These are phyloP conservation scores for Sebastes glaucus DNA, from an alignment of 2,797 vertebrate species.

Conservation along the genomic window DNA sequence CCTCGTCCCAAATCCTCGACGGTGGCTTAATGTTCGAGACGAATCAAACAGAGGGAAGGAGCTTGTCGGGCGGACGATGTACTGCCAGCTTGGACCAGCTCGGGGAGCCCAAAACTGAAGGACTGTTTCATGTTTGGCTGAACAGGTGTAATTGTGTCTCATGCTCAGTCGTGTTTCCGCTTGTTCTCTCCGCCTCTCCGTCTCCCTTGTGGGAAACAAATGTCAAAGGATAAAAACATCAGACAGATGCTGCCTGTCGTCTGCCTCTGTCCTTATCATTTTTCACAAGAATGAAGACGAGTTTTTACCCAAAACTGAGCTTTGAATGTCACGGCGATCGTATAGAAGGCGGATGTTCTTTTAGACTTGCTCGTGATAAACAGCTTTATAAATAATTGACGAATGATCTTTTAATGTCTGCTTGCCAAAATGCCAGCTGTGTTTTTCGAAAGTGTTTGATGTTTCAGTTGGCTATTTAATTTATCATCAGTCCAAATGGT, in stretches of 20 bases:
- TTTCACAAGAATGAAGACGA: conserved; percentile 16
- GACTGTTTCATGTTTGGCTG: conserved; percentile 62
- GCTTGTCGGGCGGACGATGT: conserved; percentile 18
- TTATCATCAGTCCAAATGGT: conserved; percentile 44
- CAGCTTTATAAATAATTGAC: conserved; percentile 42
- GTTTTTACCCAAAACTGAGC: conserved; percentile 4
- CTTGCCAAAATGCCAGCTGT: conserved; percentile 24
- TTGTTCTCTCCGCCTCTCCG: conserved; percentile 13
- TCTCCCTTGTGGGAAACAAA: conserved; percentile 55
- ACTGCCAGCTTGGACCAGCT: conserved; percentile 17
- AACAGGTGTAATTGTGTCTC: conserved; percentile 73
- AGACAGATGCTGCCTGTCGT: conserved; percentile 39
- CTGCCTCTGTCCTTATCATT: conserved; percentile 30
- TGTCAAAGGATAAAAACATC: conserved; percentile 56
- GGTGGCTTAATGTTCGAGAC: conserved; percentile 39
- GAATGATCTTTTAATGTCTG: conserved; percentile 29
- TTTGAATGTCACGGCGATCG: conserved; percentile 47
- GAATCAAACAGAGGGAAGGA: conserved; percentile 37
- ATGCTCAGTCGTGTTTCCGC: conserved; percentile 54
- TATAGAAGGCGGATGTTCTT: conserved; percentile 3
- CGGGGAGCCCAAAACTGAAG: conserved; percentile 23
- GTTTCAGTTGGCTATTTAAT: conserved; percentile 31
- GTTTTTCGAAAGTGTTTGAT: conserved; percentile 33
- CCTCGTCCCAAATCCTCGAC: conserved; percentile 64
- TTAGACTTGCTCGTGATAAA: conserved; percentile 23